phyloP scores from a whole-genome alignment of 2,888 invertebrate species.

The Urechis unicinctus region DNA sequence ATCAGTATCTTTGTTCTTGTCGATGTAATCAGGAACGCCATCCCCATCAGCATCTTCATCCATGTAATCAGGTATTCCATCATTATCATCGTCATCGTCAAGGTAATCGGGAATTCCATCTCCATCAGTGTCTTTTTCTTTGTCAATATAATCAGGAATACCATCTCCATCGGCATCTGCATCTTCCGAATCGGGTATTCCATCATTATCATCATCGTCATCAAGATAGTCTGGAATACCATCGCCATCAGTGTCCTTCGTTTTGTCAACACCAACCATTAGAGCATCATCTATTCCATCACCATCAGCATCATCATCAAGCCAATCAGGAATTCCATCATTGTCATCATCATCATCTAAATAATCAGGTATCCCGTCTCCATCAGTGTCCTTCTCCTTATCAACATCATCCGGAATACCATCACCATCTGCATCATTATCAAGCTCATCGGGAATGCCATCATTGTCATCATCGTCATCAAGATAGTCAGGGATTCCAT shows the following conservation, averaged over 20 bases:
- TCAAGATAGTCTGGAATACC: conserved; percentile 25
- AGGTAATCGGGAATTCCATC: conserved; percentile 40
- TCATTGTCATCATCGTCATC: conserved; percentile 30
- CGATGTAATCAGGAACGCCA: conserved; percentile 26
- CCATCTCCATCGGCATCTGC: conserved; percentile 24
- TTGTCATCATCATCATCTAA: conserved; percentile 28
- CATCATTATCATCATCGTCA: conserved; percentile 34
- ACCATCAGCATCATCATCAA: conserved; percentile 19
- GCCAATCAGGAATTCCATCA: conserved; percentile 19
- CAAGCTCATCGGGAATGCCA: conserved; percentile 17
- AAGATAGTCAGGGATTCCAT: conserved; percentile 20
- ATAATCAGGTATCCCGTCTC: conserved; percentile 20
- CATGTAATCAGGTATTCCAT: conserved; percentile 35
- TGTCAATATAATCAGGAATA: conserved; percentile 20
- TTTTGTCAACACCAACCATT: no score
- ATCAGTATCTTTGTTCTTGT: conserved; percentile 33
- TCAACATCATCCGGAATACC: conserved; percentile 21
- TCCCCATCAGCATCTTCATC: conserved; percentile 24
- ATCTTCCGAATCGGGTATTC: conserved; percentile 27
- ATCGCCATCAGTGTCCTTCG: conserved; percentile 23
- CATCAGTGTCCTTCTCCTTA: conserved; percentile 18
- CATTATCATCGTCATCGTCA: conserved; percentile 28
- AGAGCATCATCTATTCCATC: conserved; percentile 21
- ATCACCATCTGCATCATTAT: conserved; percentile 20
- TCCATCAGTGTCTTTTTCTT: conserved; percentile 29